phyloP scores from a whole-genome alignment of 2,888 invertebrate species.

The Corbicula japonica region DNA sequence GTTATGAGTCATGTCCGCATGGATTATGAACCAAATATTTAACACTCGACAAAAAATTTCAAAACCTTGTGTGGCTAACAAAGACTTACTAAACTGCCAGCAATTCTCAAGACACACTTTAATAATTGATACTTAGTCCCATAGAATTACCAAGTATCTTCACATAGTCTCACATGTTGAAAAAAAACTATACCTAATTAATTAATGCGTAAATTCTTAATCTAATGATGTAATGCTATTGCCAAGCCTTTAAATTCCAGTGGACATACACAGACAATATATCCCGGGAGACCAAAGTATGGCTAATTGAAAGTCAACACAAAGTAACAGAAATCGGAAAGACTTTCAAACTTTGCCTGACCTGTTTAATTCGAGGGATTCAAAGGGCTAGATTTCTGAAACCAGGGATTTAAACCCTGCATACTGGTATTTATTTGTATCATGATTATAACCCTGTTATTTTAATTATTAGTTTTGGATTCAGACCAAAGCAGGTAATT shows the following conservation, averaged over 20 bases:
- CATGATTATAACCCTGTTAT: not conserved
- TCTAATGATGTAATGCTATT: no score
- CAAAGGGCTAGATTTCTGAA: conserved; percentile 1
- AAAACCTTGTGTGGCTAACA: no score
- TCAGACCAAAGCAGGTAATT: not conserved
- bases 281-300: not conserved
- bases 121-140: no score
- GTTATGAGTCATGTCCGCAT: no score
- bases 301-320: not conserved
- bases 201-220: no score
- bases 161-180: no score
- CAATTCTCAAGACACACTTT: no score
- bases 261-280: not conserved
- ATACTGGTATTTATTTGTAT: not conserved
- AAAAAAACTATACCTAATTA: no score
- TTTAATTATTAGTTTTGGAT: not conserved
- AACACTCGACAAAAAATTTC: no score
- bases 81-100: no score
- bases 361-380: not conserved
- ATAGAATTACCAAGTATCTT: no score
- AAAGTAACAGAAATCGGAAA: not conserved
- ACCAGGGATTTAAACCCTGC: conserved; percentile 5
- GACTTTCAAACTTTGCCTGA: conserved; percentile 12
- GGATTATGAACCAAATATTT: no score
- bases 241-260: conserved; percentile 17